Conservation (phyloP, 2,113 vertebrate genomes). For the Varanus salvator region DNA sequence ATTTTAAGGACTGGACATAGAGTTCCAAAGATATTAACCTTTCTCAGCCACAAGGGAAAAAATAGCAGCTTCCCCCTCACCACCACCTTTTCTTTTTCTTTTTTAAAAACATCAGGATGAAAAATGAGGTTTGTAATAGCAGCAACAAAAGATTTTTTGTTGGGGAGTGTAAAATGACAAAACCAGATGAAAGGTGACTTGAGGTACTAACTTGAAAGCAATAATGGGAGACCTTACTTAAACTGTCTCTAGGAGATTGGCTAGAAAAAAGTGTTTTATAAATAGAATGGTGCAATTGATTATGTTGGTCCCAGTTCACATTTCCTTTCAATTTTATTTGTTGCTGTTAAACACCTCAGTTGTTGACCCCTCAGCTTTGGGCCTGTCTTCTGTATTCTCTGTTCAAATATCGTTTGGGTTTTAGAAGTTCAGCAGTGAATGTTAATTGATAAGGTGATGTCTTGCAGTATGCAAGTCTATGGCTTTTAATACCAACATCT, state of each 20-base stretch:
- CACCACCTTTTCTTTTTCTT: not conserved
- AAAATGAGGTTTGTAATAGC: conserved; percentile 13
- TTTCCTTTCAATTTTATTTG: not conserved
- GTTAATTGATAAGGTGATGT: conserved; percentile 21
- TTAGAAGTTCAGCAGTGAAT: not conserved
- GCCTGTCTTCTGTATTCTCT: not conserved
- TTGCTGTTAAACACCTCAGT: conserved; percentile 15
- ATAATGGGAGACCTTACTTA: not conserved
- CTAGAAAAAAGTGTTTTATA: not conserved
- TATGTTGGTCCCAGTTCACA: not conserved
- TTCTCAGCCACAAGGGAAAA: not conserved
- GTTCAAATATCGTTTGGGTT: not conserved
- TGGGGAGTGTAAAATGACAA: not conserved
- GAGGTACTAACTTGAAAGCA: not conserved
- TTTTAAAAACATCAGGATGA: conserved; percentile 8
- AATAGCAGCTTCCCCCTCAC: not conserved
- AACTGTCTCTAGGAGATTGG: not conserved
- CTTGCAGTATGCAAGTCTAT: conserved; percentile 17
- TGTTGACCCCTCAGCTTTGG: conserved; percentile 28
- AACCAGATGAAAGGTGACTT: not conserved
- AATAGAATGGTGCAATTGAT: not conserved
- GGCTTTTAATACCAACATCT: not conserved
- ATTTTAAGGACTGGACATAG: not conserved
- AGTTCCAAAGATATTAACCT: not conserved
- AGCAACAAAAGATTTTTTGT: conserved; percentile 26